Conservation (phyloP, 2,888 invertebrate genomes). For the Melitaea athalia region DNA sequence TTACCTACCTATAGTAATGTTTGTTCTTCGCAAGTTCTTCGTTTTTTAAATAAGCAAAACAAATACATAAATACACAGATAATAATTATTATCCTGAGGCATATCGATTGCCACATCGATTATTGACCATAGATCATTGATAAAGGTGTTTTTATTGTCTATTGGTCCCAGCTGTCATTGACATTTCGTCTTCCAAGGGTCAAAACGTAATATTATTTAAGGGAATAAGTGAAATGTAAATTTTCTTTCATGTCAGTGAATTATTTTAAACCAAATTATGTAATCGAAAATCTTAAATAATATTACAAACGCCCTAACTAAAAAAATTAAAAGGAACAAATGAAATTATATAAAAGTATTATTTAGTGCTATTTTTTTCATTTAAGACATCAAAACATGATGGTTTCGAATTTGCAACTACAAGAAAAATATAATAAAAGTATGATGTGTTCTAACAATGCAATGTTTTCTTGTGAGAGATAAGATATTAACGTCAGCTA, state of each 20-base stretch:
- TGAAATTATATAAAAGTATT: constrained; percentile 28
- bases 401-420: constrained; percentile 75
- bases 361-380: constrained; percentile 25
- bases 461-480: constrained; percentile 18
- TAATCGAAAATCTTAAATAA: constrained; percentile 20
- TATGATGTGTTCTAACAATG: constrained; percentile 48
- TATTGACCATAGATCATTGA: constrained; percentile 64
- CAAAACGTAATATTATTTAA: constrained; percentile 51
- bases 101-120: constrained; percentile 66
- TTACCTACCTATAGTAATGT: too few relatives aligned
- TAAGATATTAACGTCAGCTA: constrained; percentile 21
- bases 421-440: constrained; percentile 77
- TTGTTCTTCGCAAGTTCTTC: too few relatives aligned
- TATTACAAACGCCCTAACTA: constrained; percentile 1
- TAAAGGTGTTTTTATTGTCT: constrained; percentile 61
- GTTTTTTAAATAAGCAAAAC: neutral
- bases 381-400: constrained; percentile 46
- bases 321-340: constrained; percentile 14
- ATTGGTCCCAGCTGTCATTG: constrained; percentile 76
- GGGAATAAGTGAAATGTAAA: constrained; percentile 41
- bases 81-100: constrained; percentile 5
- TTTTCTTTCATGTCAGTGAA: constrained; percentile 25
- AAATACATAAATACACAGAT: constrained; percentile 17
- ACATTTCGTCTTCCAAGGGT: constrained; percentile 63
- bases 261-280: constrained; percentile 15